These are phyloP conservation scores for Uria lomvia DNA, from an alignment of 2,113 vertebrate species.

Conservation along the genomic window DNA sequence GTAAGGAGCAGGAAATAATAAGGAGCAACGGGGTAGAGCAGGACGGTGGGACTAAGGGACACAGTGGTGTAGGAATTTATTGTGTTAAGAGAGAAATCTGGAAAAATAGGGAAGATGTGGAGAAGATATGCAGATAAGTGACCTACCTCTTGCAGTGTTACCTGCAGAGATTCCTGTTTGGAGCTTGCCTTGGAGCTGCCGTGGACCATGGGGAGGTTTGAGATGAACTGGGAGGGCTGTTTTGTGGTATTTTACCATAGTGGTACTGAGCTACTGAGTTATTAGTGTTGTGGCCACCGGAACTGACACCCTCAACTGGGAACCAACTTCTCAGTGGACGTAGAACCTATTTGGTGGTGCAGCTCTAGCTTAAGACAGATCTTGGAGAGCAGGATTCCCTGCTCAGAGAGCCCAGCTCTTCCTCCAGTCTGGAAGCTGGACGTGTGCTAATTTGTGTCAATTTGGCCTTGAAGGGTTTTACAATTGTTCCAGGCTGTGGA, in stretches of 20 bases:
- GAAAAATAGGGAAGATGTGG: not conserved
- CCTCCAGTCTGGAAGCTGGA: not conserved
- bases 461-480: not conserved
- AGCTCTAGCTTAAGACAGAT: not conserved
- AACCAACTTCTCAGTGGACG: not conserved
- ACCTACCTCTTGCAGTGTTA: not conserved
- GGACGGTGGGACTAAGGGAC: fast-evolving
- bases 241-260: not conserved
- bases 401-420: not conserved
- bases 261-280: not conserved
- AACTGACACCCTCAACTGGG: not conserved
- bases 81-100: not conserved
- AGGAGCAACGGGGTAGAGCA: not conserved
- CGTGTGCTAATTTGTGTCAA: not conserved
- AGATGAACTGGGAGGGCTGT: not conserved
- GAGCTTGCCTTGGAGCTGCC: not conserved
- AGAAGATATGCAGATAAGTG: not conserved
- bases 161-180: not conserved
- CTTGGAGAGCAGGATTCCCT: not conserved
- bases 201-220: not conserved
- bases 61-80: not conserved
- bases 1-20: not conserved
- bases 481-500: not conserved
- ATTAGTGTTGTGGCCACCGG: not conserved
- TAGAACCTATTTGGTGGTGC: not conserved